Conservation (phyloP, 2,888 invertebrate genomes). For the Rhyacophila evoluta region DNA sequence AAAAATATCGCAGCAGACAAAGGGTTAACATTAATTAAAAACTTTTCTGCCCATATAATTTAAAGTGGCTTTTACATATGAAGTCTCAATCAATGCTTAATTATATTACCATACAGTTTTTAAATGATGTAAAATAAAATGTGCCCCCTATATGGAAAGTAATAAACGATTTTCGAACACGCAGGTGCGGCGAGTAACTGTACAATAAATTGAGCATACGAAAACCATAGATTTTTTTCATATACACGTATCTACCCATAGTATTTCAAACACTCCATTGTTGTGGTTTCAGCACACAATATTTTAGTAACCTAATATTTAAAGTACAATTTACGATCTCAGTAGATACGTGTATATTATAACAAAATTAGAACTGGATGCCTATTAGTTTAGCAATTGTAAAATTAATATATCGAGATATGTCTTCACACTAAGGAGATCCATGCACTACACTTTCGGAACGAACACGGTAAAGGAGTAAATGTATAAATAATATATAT, state of each 20-base stretch:
- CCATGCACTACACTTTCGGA: too few species aligned
- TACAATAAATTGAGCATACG: neutral
- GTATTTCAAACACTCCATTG: neutral
- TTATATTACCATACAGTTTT: neutral
- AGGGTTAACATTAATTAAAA: neutral
- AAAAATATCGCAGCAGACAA: too few species aligned
- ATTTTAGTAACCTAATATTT: neutral
- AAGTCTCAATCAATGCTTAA: neutral
- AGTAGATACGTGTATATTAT: neutral
- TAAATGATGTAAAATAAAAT: slow-evolving; percentile 9
- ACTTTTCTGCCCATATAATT: neutral
- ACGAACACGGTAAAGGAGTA: too few species aligned
- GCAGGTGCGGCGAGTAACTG: slow-evolving; percentile 4
- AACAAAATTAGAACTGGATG: too few species aligned
- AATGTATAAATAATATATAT: too few species aligned
- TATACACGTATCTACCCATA: neutral
- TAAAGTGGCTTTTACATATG: neutral
- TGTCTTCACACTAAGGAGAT: too few species aligned
- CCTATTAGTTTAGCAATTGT: too few species aligned
- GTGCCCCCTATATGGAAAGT: neutral
- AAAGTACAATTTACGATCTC: neutral
- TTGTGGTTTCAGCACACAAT: neutral
- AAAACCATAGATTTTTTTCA: neutral
- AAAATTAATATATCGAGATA: too few species aligned
- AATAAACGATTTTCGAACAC: neutral